Percentiles rank a stretch among this genome's conserved stretches.
phyloP scores from a whole-genome alignment of 2,888 invertebrate species.

The Tenthredo distinguenda region DNA sequence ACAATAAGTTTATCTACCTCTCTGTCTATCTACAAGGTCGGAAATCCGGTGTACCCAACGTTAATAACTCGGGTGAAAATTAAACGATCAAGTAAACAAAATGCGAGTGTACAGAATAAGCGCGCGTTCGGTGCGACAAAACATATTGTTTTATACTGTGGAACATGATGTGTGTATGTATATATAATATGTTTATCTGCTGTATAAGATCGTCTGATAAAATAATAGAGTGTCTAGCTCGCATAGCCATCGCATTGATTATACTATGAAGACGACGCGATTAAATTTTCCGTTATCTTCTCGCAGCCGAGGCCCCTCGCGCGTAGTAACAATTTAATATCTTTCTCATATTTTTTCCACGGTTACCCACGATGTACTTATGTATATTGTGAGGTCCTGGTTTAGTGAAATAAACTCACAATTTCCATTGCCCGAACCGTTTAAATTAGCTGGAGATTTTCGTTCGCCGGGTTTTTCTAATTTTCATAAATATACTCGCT shows the following conservation, averaged over 20 bases:
- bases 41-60: slow-evolving; percentile 12
- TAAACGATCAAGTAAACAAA: not conserved
- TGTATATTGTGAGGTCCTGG: not conserved
- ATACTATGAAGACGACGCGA: slow-evolving; percentile 23
- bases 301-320: not conserved
- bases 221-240: not conserved
- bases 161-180: not conserved
- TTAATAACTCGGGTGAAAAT: not conserved
- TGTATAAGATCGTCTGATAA: slow-evolving; percentile 24
- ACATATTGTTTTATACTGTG: not conserved
- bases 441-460: not conserved
- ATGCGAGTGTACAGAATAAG: not conserved
- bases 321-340: slow-evolving; percentile 26
- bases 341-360: not conserved
- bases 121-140: not conserved
- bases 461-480: not conserved
- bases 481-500: not conserved
- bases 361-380: not conserved
- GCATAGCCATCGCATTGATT: not conserved
- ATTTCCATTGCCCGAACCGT: not conserved
- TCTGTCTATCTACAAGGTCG: not conserved
- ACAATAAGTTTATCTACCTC: not conserved
- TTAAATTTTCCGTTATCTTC: slow-evolving; percentile 37
- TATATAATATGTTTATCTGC: not conserved
- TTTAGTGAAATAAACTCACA: not conserved